These are phyloP conservation scores for Actenoides lindsayi DNA, from an alignment of 2,113 vertebrate genomes.

Conservation along the genomic window DNA sequence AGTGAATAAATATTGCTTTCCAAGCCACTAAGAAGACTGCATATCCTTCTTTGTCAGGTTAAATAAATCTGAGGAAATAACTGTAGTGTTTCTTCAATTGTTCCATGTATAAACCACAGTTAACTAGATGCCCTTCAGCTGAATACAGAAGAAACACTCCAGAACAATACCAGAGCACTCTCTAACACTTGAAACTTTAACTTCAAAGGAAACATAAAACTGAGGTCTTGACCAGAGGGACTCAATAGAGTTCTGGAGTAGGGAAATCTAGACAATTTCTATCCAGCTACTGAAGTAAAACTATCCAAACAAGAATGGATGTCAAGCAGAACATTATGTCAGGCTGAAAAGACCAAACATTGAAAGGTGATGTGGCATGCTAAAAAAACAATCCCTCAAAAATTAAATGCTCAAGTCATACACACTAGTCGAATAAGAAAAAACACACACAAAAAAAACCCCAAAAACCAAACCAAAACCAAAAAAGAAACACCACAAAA, in stretches of 20 bases:
- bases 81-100: not conserved
- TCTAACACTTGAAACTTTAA: not conserved
- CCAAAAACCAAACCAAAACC: too few species aligned
- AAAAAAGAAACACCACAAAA: too few species aligned
- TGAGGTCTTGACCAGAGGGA: not conserved
- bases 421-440: not conserved
- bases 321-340: not conserved
- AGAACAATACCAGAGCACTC: not conserved
- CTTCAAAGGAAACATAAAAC: not conserved
- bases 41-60: not conserved
- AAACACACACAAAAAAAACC: too few species aligned
- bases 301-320: not conserved
- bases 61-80: constrained; percentile 8
- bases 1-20: not conserved
- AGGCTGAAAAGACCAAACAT: not conserved
- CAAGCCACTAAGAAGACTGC: not conserved
- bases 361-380: not conserved
- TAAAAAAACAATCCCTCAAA: not conserved
- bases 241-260: not conserved
- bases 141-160: not conserved
- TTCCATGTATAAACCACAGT: not conserved
- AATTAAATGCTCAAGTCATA: not conserved
- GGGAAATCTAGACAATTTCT: not conserved
- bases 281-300: not conserved
- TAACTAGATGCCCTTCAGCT: not conserved